Evolutionary conservation across 2,113 vertebrate species (phyloP).

Genomic region (Eidolon helvum): DNA sequence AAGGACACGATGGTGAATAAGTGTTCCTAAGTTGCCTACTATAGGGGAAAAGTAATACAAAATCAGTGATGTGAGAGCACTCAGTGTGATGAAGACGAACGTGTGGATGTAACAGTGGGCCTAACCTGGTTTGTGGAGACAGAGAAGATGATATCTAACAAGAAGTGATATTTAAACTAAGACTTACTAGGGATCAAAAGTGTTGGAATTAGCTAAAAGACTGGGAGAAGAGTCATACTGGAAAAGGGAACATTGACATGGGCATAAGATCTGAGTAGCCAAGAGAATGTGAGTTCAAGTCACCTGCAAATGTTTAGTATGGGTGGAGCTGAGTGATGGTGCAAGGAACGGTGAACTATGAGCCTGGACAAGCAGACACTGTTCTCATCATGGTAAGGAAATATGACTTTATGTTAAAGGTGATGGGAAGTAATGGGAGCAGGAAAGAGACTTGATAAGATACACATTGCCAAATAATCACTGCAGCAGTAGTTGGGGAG

Average conservation of each 20-base stretch:
- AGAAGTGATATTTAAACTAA: not conserved
- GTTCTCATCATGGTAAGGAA: not conserved
- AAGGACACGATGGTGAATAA: not conserved
- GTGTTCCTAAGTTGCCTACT: not conserved
- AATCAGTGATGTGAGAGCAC: not conserved
- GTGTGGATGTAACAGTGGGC: fast-evolving
- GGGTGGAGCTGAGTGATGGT: not conserved
- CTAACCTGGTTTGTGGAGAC: not conserved
- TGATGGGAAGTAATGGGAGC: not conserved
- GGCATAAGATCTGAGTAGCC: not conserved
- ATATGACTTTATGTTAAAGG: not conserved
- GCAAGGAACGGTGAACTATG: not conserved
- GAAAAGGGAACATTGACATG: not conserved
- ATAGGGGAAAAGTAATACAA: not conserved
- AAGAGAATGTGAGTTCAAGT: not conserved
- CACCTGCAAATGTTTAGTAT: not conserved
- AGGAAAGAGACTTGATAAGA: not conserved
- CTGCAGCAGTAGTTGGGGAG: not conserved
- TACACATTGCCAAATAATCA: not conserved
- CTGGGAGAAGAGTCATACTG: not conserved
- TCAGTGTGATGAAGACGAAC: not conserved
- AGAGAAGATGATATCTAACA: not conserved
- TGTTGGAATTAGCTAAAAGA: not conserved
- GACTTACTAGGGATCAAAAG: not conserved
- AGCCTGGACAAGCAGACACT: not conserved